Base-by-base conservation (phyloP, 2,888 invertebrate genomes). In the Agrochola macilenta region DNA sequence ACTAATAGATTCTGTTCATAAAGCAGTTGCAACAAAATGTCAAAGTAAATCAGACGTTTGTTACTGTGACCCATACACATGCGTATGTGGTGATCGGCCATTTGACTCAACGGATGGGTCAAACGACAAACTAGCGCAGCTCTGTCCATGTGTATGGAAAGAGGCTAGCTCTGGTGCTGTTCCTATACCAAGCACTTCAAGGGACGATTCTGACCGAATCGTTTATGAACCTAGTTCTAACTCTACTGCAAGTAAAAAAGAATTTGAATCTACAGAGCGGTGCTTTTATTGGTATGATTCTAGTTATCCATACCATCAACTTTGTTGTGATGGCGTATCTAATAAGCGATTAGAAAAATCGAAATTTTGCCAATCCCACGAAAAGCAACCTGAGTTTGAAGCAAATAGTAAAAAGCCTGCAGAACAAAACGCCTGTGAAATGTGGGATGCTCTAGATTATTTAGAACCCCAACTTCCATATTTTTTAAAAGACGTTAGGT, bases 391-490 rank as follows among this genome's bases (percentile, higher is more conserved):
- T 17, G n/a, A 3, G 1, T 58, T 61, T 35, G 11, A 52, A 69
- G 57, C n/a, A 39, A 72, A 57, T 8, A 30, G 11, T 0, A 46
- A 64, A 52, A 1, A 63, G 3, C 12, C n/a, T 14, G 52, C 64
- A n/a, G 35, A 2, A 43, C 17, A 14, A 26, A 66, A 69, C 26
- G 54, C 49, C 5, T 17, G 14, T 61, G 46, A 57, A 58, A 35
- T 52, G 23, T 80, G 69, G 71, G 91, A 94, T 86, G 92, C 93
- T 17, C 87, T 95, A 57, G 87, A 90, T 35, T 91, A 82, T 82
- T 84, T 95, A 68, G 94, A 94, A 4, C 95, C 92, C 0, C 95
- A 95, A 79, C 86, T 95, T 46, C 95, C 95, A 12, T 74, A 85
- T 14, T 95, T 95, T 88, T 88, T 95, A 52, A 86, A 80, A 81